A percentile compares a stretch with the other conserved stretches of the same genome.
These are phyloP conservation scores for silkworm (Bombyx mori) DNA, from an alignment of 1,140 invertebrate species.

Conservation along the genomic window ASM3026992v2 NC_085117.1:6301001-6301500, in stretches of 20 bases:
- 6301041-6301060: conserved; percentile 14
- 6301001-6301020: conserved; percentile 6
- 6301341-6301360: too few relatives aligned
- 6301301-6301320: conserved; percentile 18
- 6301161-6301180: conserved; percentile 29
- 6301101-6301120: conserved; percentile 31
- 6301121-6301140: conserved; percentile 23
- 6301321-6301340: too few relatives aligned
- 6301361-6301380: too few relatives aligned
- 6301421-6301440: too few relatives aligned
- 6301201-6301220: neutral
- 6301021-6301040: conserved; percentile 13
- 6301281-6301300: conserved; percentile 14
- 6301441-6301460: too few relatives aligned
- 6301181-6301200: conserved; percentile 29
- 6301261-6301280: conserved; percentile 32
- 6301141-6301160: conserved; percentile 26
- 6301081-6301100: conserved; percentile 18
- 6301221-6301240: conserved; percentile 5
- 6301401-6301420: too few relatives aligned
- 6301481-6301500: too few relatives aligned
- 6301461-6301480: too few relatives aligned
- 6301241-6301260: conserved; percentile 28
- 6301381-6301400: neutral
- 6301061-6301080: conserved; percentile 16